These are phyloP conservation scores for Pseudomyrmex cubaensis DNA, from an alignment of 1,140 invertebrate species.

Conservation along the genomic window DNA sequence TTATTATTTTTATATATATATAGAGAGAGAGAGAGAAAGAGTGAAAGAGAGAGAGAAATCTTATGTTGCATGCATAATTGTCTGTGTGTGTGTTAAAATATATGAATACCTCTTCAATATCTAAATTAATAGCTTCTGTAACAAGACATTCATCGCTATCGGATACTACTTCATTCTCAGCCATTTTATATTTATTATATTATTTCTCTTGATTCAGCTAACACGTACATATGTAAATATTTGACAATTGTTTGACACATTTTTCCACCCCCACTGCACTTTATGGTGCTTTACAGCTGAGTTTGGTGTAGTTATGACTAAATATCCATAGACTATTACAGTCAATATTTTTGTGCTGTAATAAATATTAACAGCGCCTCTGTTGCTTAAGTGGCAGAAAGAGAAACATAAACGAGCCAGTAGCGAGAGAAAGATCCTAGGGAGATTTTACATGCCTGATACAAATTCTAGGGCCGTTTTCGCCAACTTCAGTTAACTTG, in stretches of 20 bases:
- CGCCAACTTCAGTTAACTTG: too few relatives aligned
- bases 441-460: too few relatives aligned
- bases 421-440: too few relatives aligned
- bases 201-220: constrained; percentile 56
- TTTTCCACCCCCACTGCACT: not conserved
- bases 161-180: constrained; percentile 86
- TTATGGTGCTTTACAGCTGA: too few relatives aligned
- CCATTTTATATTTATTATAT: constrained; percentile 79
- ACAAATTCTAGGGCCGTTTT: too few relatives aligned
- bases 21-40: constrained; percentile 6
- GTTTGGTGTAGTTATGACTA: too few relatives aligned
- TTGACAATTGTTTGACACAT: constrained; percentile 54
- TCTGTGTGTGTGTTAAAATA: not conserved
- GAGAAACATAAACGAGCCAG: too few relatives aligned
- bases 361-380: too few relatives aligned
- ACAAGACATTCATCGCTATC: constrained; percentile 88
- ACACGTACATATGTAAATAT: constrained; percentile 55
- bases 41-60: constrained; percentile 27
- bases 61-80: constrained; percentile 51
- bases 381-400: too few relatives aligned
- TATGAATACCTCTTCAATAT: constrained; percentile 88
- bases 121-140: constrained; percentile 86
- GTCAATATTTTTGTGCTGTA: too few relatives aligned
- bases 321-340: too few relatives aligned
- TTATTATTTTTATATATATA: too few relatives aligned